Percentiles rank a stretch among this genome's conserved stretches.
Conservation (phyloP, 37 sponge, comb jelly and placozoan species). For the Chondrilla cf. caribensis region DNA sequence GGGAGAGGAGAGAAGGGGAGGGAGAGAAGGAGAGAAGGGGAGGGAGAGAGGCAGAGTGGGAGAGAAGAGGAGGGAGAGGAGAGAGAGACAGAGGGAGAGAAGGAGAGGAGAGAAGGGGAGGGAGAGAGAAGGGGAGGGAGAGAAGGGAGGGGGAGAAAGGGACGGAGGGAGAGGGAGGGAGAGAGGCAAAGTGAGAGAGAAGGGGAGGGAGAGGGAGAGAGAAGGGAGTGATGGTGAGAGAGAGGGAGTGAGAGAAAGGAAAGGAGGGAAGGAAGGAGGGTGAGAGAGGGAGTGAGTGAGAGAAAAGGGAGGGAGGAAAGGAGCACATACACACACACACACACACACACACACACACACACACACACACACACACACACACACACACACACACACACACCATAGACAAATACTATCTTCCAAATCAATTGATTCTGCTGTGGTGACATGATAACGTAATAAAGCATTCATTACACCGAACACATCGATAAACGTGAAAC, state of each 20-base stretch:
- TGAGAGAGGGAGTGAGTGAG: no score
- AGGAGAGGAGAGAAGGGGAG: neutral
- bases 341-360: conserved; percentile 20
- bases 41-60: neutral
- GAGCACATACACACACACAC: conserved; percentile 11
- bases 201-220: neutral
- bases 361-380: conserved; percentile 20
- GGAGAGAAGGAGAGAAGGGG: neutral
- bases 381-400: conserved; percentile 32
- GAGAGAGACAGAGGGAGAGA: no score
- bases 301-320: no score
- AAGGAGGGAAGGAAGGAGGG: neutral
- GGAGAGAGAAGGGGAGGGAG: neutral
- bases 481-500: no score
- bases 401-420: conserved; percentile 14
- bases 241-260: neutral
- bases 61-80: no score
- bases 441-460: neutral
- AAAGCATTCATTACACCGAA: no score
- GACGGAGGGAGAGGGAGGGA: no score
- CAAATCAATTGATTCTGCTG: no score
- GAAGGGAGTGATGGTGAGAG: no score
- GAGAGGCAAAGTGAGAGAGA: no score
- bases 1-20: neutral
- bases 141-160: neutral